Base-by-base conservation (phyloP, 2,113 vertebrate genomes). In the Tychaedon coryphoeus region DNA sequence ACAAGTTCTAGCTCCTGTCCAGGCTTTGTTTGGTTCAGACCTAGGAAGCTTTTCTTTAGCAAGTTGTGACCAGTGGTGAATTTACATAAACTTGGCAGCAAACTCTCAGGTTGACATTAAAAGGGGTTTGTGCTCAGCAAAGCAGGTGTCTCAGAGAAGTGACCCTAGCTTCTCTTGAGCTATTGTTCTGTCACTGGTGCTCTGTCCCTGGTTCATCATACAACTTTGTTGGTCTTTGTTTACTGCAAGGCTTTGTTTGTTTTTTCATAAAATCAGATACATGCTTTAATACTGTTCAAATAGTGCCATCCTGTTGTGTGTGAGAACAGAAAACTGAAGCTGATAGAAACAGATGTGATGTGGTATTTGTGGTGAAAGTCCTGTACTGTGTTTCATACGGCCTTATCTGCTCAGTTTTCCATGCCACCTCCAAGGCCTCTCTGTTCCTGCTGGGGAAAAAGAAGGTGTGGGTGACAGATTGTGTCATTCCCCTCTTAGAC, bases 21-120 rank as follows among this genome's bases (percentile, higher is more conserved):
- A 45, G 58, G 4, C 54, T 67, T 74, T 48, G 19, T 67, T 93
- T 83, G 34, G 4, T 77, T 92, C 38, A 74, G 34, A 87, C 6
- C 26, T 62, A 40, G 54, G 33, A 90, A 83, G 51, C 26, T 86
- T 92, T 94, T 66, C 54, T 72, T 88, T 33, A 72, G 38, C 31
- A 61, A 19, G 20, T 48, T 86, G 48, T 69, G 74, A 54, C 36
- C 25, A 28, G 18, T 57, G 19, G 34, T 11, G 4, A 88, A 67
- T 78, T 86, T 70, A n/a, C 0, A 0, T 80, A 62, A 54, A 77
- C 20, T 65, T 73, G 20, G 10, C 60, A 80, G 26, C 33, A 70
- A 45, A 58, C 29, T 70, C 1, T 4, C 20, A 53, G 45, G 42
- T 40, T 72, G 48, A 69, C 0, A 0, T 79, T 57, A 36, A 73